These are phyloP conservation scores for Aurelia aurita complex sp. Pacific DNA, from an alignment of 30 jellyfish, hydroid and myxozoan species.

Conservation along the genomic window DNA sequence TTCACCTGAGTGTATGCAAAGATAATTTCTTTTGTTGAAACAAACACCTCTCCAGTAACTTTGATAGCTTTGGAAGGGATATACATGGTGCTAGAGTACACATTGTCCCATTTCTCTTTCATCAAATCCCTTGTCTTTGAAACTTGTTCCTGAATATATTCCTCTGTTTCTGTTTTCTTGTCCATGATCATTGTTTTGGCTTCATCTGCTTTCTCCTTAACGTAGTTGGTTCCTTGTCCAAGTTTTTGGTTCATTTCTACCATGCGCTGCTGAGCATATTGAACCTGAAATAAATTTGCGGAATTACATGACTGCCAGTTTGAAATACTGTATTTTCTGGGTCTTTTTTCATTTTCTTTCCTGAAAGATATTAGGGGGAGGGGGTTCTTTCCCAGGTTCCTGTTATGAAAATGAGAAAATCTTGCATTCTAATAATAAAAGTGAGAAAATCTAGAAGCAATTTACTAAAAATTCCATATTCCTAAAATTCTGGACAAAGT, in stretches of 20 bases:
- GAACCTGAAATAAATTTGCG: slow-evolving; percentile 59
- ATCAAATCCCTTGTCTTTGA: slow-evolving; percentile 52
- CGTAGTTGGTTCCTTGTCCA: slow-evolving; percentile 92
- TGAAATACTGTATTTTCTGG: too few species aligned
- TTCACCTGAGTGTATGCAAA: slow-evolving; percentile 94
- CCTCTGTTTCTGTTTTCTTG: slow-evolving; percentile 52
- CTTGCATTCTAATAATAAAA: too few species aligned
- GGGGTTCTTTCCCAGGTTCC: too few species aligned
- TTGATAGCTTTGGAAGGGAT: slow-evolving; percentile 88
- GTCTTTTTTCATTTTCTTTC: too few species aligned
- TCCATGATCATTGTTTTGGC: slow-evolving; percentile 49
- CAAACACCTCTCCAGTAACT: slow-evolving; percentile 92
- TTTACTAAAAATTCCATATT: too few species aligned
- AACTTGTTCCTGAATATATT: slow-evolving; percentile 50
- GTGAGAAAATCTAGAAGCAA: too few species aligned
- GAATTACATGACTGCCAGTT: too few species aligned
- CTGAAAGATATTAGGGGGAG: too few species aligned
- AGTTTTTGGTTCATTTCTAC: slow-evolving; percentile 87
- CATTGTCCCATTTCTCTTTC: slow-evolving; percentile 79
- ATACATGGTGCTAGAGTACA: slow-evolving; percentile 91
- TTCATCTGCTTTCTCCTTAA: slow-evolving; percentile 73
- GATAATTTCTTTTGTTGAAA: slow-evolving; percentile 90
- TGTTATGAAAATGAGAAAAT: too few species aligned
- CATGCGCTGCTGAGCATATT: slow-evolving; percentile 87
- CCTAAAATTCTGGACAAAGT: too few species aligned